These are phyloP conservation scores for Acleris holmiana DNA, from an alignment of 2,888 invertebrate species.

Conservation along the genomic window DNA sequence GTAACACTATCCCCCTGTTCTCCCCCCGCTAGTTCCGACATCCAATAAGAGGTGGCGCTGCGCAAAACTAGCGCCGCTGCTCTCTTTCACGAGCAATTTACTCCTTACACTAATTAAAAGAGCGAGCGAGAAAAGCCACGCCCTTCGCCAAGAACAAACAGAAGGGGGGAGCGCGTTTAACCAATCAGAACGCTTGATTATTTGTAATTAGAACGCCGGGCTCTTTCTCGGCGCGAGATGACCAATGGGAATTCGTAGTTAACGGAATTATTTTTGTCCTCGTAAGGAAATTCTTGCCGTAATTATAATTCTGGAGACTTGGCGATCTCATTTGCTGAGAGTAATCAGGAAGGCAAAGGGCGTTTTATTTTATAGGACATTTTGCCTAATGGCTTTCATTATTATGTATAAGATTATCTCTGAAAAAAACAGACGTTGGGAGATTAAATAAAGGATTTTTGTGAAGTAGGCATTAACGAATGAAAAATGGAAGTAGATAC, in stretches of 20 bases:
- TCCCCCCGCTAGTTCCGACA: conserved; percentile 67
- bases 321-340: conserved; percentile 62
- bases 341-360: conserved; percentile 62
- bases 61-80: conserved; percentile 67
- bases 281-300: conserved; percentile 60
- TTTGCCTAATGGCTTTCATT: conserved; percentile 42
- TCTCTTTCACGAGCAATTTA: conserved; percentile 83
- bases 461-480: too few species aligned
- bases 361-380: conserved; percentile 51
- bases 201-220: conserved; percentile 83
- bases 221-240: conserved; percentile 76
- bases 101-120: conserved; percentile 85
- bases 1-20: conserved; percentile 71
- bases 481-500: conserved; percentile 1
- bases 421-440: background rate
- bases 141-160: conserved; percentile 80
- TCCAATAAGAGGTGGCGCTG: conserved; percentile 82
- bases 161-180: conserved; percentile 70
- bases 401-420: conserved; percentile 1
- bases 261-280: conserved; percentile 62
- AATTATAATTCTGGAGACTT: conserved; percentile 63
- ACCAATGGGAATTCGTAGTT: conserved; percentile 79
- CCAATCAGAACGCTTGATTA: conserved; percentile 82
- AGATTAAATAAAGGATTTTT: too few species aligned
- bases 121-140: conserved; percentile 79